Conservation (phyloP, 1,140 invertebrate species). For the Diplogasteroides magnus region DNA sequence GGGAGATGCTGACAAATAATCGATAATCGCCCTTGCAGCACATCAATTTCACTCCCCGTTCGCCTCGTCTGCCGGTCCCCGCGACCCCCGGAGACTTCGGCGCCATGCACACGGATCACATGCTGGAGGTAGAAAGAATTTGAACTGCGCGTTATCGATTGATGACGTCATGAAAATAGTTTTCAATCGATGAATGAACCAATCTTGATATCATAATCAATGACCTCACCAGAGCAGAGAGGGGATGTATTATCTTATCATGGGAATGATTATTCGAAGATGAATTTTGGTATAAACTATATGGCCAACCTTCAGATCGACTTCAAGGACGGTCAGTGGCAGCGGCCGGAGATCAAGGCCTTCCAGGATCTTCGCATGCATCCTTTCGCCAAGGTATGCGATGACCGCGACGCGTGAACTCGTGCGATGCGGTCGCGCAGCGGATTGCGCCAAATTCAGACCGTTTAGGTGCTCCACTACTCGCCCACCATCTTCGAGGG, state of each 20-base stretch:
- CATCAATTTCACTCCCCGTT: background rate
- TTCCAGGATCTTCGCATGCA: slow-evolving; percentile 79
- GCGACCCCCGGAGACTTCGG: background rate
- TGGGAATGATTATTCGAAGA: background rate
- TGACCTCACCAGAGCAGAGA: too few relatives aligned
- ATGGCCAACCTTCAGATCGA: too few relatives aligned
- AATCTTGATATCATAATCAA: too few relatives aligned
- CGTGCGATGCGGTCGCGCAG: slow-evolving; percentile 72
- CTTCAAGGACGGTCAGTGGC: slow-evolving; percentile 69
- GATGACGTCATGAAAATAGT: too few relatives aligned
- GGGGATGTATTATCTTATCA: background rate
- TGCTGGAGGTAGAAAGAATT: too few relatives aligned
- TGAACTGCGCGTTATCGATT: background rate
- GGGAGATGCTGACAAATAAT: too few relatives aligned
- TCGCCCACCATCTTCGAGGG: slow-evolving; percentile 85
- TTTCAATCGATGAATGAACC: too few relatives aligned
- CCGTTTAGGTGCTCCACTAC: background rate
- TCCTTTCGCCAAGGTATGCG: slow-evolving; percentile 86
- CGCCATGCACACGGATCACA: background rate
- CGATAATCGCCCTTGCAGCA: background rate
- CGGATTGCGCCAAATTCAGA: too few relatives aligned
- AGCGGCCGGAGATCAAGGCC: slow-evolving; percentile 76
- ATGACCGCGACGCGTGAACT: slow-evolving; percentile 54
- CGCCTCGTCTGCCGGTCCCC: background rate
- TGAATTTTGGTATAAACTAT: background rate